Conservation (phyloP, 1,140 invertebrate genomes). For the Aleiodes sp. region DNA sequence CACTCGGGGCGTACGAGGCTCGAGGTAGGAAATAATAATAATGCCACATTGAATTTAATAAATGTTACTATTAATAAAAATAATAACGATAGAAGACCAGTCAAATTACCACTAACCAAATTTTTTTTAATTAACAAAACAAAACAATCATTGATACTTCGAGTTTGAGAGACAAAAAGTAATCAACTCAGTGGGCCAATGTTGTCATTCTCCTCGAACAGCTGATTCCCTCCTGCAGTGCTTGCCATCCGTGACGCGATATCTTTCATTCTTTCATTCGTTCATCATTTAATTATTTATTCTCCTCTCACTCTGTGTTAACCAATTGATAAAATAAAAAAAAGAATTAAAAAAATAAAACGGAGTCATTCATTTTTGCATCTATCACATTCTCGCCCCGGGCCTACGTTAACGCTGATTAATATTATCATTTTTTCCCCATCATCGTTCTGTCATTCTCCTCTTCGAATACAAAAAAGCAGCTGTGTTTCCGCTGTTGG, state of each 20-base stretch:
- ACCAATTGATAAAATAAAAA: neutral
- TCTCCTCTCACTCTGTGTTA: conserved; percentile 15
- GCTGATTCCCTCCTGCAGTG: conserved; percentile 57
- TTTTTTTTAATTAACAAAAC: too few species aligned
- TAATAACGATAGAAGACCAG: conserved; percentile 4
- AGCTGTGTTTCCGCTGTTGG: too few species aligned
- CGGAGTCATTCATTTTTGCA: too few species aligned
- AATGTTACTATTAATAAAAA: neutral
- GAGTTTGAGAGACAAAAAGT: conserved; percentile 11
- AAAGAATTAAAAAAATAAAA: too few species aligned
- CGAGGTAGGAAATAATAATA: conserved; percentile 58
- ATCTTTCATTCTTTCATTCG: neutral
- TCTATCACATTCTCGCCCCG: too few species aligned
- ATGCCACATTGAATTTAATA: neutral
- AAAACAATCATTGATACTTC: too few species aligned
- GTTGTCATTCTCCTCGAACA: conserved; percentile 65
- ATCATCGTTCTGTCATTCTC: neutral
- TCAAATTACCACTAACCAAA: too few species aligned
- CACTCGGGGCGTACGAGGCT: conserved; percentile 66
- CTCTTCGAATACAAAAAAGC: neutral
- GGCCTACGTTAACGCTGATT: too few species aligned
- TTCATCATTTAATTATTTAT: conserved; percentile 26
- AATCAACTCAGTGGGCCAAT: conserved; percentile 51
- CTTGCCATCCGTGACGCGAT: neutral
- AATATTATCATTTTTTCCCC: too few species aligned